These are phyloP conservation scores for Morbakka virulenta DNA, from an alignment of 30 jellyfish, hydroid and myxozoan species.

Conservation along the genomic window DNA sequence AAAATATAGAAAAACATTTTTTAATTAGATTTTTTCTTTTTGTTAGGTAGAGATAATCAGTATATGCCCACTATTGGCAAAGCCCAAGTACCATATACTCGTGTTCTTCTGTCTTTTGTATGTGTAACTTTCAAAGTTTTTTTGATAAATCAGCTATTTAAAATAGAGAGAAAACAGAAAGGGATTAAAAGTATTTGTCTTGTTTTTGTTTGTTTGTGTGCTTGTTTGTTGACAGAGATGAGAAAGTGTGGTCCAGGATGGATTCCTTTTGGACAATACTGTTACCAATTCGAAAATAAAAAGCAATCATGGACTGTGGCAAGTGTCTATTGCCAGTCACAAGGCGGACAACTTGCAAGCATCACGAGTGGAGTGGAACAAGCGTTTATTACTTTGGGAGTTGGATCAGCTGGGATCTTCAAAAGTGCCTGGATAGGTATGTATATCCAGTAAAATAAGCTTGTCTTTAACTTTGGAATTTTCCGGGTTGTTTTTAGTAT, in stretches of 20 bases:
- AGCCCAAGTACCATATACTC: no score
- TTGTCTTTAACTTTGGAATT: background rate
- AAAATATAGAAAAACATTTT: no score
- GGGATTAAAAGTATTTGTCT: background rate
- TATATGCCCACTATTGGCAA: no score
- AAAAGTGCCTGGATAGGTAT: constrained; percentile 76
- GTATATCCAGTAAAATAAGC: background rate
- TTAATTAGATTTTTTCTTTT: no score
- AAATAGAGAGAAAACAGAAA: no score
- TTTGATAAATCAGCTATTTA: no score
- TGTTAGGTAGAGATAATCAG: no score
- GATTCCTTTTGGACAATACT: constrained; percentile 75
- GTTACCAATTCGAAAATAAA: constrained; percentile 71
- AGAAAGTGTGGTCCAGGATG: constrained; percentile 79
- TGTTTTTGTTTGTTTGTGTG: background rate
- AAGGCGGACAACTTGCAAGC: constrained; percentile 60
- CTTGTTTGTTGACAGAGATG: constrained; percentile 79
- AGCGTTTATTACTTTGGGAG: constrained; percentile 41
- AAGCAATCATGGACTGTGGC: constrained; percentile 43
- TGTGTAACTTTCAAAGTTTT: no score
- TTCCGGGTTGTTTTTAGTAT: no score
- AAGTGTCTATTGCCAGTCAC: constrained; percentile 31
- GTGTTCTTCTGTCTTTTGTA: no score
- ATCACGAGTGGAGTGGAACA: constrained; percentile 66
- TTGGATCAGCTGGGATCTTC: constrained; percentile 18